phyloP scores from a whole-genome alignment of 2,888 invertebrate species.

The Cephus nigrinus region DNA sequence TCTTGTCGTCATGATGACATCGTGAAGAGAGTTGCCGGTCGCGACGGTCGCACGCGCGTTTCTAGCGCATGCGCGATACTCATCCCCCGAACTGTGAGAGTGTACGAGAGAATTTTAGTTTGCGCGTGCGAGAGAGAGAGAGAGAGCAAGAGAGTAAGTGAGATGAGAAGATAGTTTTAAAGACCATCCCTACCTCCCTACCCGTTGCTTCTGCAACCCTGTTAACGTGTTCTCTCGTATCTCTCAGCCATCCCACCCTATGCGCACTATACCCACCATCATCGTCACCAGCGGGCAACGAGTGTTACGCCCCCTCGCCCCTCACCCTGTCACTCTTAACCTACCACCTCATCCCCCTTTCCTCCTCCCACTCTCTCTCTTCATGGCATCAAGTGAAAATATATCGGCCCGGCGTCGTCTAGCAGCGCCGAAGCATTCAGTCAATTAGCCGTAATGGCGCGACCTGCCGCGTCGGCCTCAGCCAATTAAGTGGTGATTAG shows the following conservation, averaged over 20 bases:
- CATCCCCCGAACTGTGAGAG: neutral
- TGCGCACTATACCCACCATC: neutral
- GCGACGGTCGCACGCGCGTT: slow-evolving; percentile 14
- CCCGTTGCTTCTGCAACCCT: neutral
- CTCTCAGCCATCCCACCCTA: neutral
- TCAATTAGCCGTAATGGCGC: slow-evolving; percentile 53
- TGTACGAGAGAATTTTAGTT: neutral
- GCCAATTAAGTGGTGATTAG: slow-evolving; percentile 55
- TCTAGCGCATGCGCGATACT: slow-evolving; percentile 14
- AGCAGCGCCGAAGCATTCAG: slow-evolving; percentile 44
- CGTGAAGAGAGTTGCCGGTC: neutral
- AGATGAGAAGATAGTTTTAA: neutral
- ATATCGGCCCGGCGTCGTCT: slow-evolving; percentile 28
- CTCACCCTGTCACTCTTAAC: neutral
- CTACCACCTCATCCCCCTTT: neutral
- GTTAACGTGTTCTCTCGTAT: neutral
- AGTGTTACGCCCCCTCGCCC: neutral
- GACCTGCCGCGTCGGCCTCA: slow-evolving; percentile 47
- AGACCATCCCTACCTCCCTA: neutral
- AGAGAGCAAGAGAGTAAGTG: neutral
- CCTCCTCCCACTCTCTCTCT: neutral
- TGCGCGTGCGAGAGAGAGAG: neutral
- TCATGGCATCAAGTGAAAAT: neutral
- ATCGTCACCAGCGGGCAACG: neutral
- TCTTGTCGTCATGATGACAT: neutral